These are phyloP conservation scores for Andrena hattorfiana DNA, from an alignment of 2,888 invertebrate genomes.

Conservation along the genomic window DNA sequence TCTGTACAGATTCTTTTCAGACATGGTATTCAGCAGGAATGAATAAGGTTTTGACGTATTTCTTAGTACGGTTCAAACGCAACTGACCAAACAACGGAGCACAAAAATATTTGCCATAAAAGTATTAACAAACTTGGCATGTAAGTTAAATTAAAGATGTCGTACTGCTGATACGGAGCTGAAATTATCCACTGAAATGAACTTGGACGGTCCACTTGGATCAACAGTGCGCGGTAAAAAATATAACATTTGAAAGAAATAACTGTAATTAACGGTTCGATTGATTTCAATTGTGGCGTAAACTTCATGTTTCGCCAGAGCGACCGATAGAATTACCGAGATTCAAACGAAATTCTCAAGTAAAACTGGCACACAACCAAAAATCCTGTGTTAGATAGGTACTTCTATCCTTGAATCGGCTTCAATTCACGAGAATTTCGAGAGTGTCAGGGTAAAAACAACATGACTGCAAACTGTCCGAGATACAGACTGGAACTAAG, in stretches of 20 bases:
- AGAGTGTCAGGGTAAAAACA: too few relatives aligned
- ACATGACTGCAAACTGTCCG: too few relatives aligned
- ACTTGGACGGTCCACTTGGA: background rate
- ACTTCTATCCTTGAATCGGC: too few relatives aligned
- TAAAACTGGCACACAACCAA: background rate
- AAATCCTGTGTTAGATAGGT: background rate
- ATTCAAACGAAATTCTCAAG: background rate
- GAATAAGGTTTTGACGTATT: too few relatives aligned
- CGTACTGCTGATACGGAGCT: too few relatives aligned
- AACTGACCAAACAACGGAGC: background rate
- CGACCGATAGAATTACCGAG: background rate
- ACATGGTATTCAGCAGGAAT: too few relatives aligned
- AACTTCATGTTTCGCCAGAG: constrained; percentile 34
- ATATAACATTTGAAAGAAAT: background rate
- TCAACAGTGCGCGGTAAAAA: background rate
- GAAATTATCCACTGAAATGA: background rate
- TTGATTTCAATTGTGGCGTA: constrained; percentile 27
- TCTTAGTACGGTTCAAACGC: background rate
- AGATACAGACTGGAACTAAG: too few relatives aligned
- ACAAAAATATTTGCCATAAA: background rate
- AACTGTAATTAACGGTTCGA: constrained; percentile 27
- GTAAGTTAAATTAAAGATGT: too few relatives aligned
- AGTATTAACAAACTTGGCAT: background rate
- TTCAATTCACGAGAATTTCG: too few relatives aligned
- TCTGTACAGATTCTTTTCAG: too few relatives aligned